These are phyloP conservation scores for Ctenodactylus gundi DNA, from an alignment of 2,113 vertebrate species.

Conservation along the genomic window DNA sequence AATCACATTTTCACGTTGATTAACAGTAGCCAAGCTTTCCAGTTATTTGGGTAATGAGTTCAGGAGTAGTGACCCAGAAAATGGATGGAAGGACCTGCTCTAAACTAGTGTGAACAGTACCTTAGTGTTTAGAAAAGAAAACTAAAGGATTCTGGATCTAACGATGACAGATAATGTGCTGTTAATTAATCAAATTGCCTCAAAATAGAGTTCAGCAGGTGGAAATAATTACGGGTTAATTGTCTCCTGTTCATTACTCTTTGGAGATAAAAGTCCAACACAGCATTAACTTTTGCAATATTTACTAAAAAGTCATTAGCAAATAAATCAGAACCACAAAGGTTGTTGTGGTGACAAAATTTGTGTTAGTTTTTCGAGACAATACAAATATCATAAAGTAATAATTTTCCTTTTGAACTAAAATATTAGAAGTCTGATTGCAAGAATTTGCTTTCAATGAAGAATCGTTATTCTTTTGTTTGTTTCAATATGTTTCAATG, in stretches of 20 bases:
- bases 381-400: constrained; percentile 53
- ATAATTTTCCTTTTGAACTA: constrained; percentile 53
- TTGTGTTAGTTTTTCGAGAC: constrained; percentile 54
- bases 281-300: constrained; percentile 67
- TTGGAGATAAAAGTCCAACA: constrained; percentile 81
- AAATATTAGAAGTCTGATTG: constrained; percentile 57
- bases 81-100: constrained; percentile 75
- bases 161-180: constrained; percentile 80
- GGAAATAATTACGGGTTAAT: constrained; percentile 86
- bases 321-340: constrained; percentile 76
- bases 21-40: constrained; percentile 78
- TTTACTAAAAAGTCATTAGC: constrained; percentile 76
- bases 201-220: constrained; percentile 85
- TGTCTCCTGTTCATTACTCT: constrained; percentile 84
- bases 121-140: constrained; percentile 63
- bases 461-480: constrained; percentile 28
- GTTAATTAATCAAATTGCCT: constrained; percentile 85
- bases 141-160: constrained; percentile 64
- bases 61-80: constrained; percentile 82
- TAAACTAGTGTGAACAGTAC: constrained; percentile 79
- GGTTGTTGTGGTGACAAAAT: constrained; percentile 64
- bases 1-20: constrained; percentile 78
- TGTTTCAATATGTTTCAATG: constrained; percentile 36
- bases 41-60: constrained; percentile 83
- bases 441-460: constrained; percentile 63